Evolutionary conservation across 1,140 invertebrate genomes (phyloP), one percentile per base, ranked within the genome.

Genomic region (Dreissena rostriformis): DNA sequence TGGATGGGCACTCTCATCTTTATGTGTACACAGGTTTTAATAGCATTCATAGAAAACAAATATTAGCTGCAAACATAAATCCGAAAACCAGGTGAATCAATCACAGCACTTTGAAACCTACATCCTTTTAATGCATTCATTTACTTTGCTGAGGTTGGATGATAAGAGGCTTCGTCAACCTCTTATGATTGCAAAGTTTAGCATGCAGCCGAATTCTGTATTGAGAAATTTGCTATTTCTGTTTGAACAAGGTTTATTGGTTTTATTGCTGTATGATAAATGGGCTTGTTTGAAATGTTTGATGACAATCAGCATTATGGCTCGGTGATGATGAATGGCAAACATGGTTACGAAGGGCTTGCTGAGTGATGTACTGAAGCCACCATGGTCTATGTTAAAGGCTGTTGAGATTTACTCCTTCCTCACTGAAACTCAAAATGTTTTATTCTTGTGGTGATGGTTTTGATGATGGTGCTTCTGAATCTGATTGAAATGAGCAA

Each of bases 51-150:
- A 66, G 72, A 82, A 75, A 39, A 82, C 80, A 82, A 82, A 82
- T 82, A 82, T 82, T 82, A 71, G 72, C 67, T 61, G 52, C 67
- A 82, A 74, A 72, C 75, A 75, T 82, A 75, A 82, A 39, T 75
- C 55, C 22, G 71, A 71, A 82, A 82, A 82, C 72, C 53, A 52
- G 19, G 57, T 57, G 80, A 74, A 72, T 81, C 55, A 73, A 63
- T 51, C 26, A 72, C 28, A 66, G 73, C 79, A 81, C 79, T 81
- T 80, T 72, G 71, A 39, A 65, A 53, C 55, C 19, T 65, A 81
- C 68, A 73, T 81, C 79, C 79, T 72, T 81, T 81, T 72, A 81
- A 81, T 65, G 26, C 52, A 65, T 26, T 71, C 51, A 70, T 81
- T 81, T 73, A 73, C 79, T 71, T 73, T 63, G 79, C 79, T 72